These are phyloP conservation scores for Perognathus longimembris DNA, from an alignment of 2,113 vertebrate genomes.

Conservation along the genomic window DNA sequence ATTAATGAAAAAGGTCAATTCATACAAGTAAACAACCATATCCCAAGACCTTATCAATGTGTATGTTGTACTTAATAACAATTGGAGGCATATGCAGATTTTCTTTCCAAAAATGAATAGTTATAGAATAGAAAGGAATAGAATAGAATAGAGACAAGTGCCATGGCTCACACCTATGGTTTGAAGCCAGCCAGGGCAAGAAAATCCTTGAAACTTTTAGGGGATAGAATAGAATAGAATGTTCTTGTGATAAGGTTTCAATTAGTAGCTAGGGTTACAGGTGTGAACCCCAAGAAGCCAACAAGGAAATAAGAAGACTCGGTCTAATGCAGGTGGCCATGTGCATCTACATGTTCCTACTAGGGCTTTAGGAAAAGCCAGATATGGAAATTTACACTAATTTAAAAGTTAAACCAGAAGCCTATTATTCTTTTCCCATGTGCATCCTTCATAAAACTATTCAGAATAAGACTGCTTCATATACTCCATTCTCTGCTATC, in stretches of 20 bases:
- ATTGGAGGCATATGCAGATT: background rate
- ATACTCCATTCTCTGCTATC: background rate
- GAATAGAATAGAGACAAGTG: too few relatives aligned
- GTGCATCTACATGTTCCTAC: background rate
- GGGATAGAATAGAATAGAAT: background rate
- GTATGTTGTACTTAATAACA: background rate
- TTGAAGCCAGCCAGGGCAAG: too few relatives aligned
- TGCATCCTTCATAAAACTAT: slow-evolving; percentile 10
- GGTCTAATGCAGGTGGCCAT: background rate
- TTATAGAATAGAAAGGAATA: background rate
- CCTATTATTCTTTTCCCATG: background rate
- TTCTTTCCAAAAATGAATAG: background rate
- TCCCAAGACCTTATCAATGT: background rate
- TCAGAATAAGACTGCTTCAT: background rate
- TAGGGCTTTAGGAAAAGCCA: background rate
- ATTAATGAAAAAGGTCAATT: slow-evolving; percentile 15
- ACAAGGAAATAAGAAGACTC: background rate
- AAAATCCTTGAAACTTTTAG: too few relatives aligned
- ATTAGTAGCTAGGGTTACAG: background rate
- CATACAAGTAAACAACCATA: background rate
- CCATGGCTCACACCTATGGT: too few relatives aligned
- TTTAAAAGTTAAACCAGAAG: slow-evolving; percentile 19
- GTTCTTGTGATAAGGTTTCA: background rate
- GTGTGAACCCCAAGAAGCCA: background rate
- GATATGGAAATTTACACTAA: background rate